Percentiles rank a stretch among this genome's conserved stretches.
These are phyloP conservation scores for Agrenia bidenticulata DNA, from an alignment of 2,888 invertebrate genomes.

Conservation along the genomic window DNA sequence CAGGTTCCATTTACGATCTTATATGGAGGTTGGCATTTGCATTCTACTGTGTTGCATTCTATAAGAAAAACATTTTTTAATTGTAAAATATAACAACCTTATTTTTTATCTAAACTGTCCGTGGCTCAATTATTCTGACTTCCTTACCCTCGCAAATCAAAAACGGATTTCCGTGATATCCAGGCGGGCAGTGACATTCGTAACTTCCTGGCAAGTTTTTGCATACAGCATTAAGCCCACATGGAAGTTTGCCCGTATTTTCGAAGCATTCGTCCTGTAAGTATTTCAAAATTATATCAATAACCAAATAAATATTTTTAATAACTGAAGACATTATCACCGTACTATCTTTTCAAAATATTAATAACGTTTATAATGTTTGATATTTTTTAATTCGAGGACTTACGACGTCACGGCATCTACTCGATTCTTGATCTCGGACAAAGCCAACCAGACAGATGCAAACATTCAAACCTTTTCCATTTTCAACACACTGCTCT, in stretches of 20 bases:
- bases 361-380: too few relatives aligned
- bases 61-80: slow-evolving; percentile 26
- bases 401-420: slow-evolving; percentile 71
- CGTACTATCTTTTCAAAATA: neutral
- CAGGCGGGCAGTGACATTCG: slow-evolving; percentile 85
- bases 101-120: neutral
- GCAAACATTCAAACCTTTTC: slow-evolving; percentile 75
- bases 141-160: slow-evolving; percentile 70
- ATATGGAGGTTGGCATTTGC: slow-evolving; percentile 84
- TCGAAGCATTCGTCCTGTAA: slow-evolving; percentile 73
- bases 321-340: neutral
- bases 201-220: slow-evolving; percentile 91
- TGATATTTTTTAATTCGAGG: too few relatives aligned
- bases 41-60: slow-evolving; percentile 77
- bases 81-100: neutral
- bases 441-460: slow-evolving; percentile 84
- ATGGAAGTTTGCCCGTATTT: slow-evolving; percentile 72
- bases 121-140: neutral
- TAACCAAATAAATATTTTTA: neutral
- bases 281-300: neutral
- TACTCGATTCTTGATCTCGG: slow-evolving; percentile 67
- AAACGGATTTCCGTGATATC: slow-evolving; percentile 73
- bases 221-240: slow-evolving; percentile 85
- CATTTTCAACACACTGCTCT: slow-evolving; percentile 82
- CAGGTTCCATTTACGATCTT: slow-evolving; percentile 80